Evolutionary conservation across 2,797 vertebrate genomes (phyloP).

Genomic region (Podarcis siculus): DNA sequence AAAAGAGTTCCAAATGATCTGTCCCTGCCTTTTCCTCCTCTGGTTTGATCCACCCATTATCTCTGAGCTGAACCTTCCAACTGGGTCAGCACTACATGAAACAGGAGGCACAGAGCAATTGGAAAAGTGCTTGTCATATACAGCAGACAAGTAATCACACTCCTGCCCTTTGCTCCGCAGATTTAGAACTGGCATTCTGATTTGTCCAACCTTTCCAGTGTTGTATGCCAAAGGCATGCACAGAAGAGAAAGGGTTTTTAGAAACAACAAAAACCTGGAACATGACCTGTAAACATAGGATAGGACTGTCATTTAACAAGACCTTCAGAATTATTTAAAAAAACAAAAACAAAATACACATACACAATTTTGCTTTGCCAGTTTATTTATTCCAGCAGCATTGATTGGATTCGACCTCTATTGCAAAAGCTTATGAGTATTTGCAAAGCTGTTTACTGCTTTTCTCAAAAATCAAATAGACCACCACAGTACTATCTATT

Average conservation of each 20-base stretch:
- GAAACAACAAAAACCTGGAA: too few species aligned
- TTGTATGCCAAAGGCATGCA: not conserved
- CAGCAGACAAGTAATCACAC: not conserved
- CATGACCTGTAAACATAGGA: not conserved
- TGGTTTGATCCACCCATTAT: slow-evolving; percentile 3
- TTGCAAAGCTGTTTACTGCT: not conserved
- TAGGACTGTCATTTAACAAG: not conserved
- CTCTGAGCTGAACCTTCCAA: not conserved
- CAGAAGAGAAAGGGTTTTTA: not conserved
- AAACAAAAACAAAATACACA: too few species aligned
- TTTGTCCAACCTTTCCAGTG: not conserved
- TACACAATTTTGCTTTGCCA: not conserved
- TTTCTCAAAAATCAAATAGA: not conserved
- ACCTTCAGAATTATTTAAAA: not conserved
- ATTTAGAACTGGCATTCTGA: not conserved
- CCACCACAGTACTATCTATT: not conserved
- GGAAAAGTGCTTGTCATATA: not conserved
- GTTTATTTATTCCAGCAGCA: not conserved
- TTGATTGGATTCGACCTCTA: not conserved
- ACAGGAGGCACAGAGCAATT: not conserved
- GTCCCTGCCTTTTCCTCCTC: not conserved
- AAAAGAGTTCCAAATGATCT: not conserved
- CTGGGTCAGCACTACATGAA: not conserved
- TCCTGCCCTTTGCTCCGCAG: slow-evolving; percentile 9
- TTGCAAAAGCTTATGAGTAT: not conserved